phyloP scores from a whole-genome alignment of 2,113 vertebrate genomes.

The Silurus glanis region DNA sequence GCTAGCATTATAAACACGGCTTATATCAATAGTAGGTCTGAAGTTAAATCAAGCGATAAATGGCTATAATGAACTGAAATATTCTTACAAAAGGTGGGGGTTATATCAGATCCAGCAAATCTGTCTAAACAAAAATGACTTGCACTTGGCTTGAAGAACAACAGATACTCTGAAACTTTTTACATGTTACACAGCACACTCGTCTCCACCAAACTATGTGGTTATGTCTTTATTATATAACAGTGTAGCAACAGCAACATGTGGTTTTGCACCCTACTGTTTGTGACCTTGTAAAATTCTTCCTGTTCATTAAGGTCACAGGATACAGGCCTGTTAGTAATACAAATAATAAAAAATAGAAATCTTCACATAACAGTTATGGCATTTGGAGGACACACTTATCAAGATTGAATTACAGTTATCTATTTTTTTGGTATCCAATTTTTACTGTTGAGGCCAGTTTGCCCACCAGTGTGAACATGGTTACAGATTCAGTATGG shows the following conservation, averaged over 20 bases:
- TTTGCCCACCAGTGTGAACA: no score
- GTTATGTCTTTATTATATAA: constrained; percentile 1
- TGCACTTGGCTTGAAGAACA: neutral
- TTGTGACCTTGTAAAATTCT: neutral
- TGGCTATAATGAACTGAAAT: neutral
- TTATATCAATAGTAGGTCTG: neutral
- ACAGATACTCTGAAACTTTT: neutral
- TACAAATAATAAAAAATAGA: neutral
- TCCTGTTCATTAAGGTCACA: neutral
- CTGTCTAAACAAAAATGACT: neutral
- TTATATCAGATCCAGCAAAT: neutral
- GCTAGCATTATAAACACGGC: neutral
- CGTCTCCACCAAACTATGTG: neutral
- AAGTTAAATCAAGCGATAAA: neutral
- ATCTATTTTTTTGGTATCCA: no score
- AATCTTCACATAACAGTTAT: neutral
- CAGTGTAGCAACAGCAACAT: neutral
- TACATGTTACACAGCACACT: neutral
- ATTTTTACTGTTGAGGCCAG: no score
- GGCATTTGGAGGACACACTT: no score
- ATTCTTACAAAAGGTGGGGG: neutral
- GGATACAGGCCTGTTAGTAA: neutral
- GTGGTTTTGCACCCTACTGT: neutral
- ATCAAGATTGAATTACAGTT: no score
- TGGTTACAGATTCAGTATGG: no score